These are phyloP conservation scores for Mastigias papua DNA, from an alignment of 30 jellyfish, hydroid and myxozoan species.

Conservation along the genomic window DNA sequence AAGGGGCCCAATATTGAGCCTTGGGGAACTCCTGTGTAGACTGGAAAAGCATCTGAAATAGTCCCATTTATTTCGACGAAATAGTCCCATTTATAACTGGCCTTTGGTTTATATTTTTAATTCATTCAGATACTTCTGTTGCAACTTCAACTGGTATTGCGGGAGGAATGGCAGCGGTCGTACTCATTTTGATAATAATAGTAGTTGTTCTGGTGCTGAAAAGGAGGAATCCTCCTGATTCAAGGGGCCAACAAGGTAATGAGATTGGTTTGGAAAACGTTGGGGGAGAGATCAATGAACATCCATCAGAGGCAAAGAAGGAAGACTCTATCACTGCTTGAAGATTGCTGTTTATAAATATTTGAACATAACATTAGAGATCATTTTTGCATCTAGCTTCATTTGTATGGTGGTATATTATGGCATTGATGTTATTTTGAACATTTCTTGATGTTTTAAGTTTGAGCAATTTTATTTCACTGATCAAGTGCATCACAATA, in stretches of 20 bases:
- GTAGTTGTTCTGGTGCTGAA: background rate
- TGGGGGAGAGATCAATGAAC: background rate
- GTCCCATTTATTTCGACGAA: too few relatives aligned
- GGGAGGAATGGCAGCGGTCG: background rate
- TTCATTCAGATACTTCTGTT: background rate
- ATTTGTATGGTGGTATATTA: background rate
- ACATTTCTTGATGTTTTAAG: too few relatives aligned
- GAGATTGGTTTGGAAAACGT: constrained; percentile 1
- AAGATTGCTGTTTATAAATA: too few relatives aligned
- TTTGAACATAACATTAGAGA: background rate
- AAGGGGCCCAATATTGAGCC: too few relatives aligned
- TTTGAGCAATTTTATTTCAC: too few relatives aligned
- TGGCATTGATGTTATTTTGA: too few relatives aligned
- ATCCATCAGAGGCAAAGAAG: background rate
- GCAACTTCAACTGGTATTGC: background rate
- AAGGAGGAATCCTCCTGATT: background rate
- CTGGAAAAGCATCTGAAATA: too few relatives aligned
- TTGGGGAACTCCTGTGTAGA: too few relatives aligned
- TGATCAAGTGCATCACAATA: too few relatives aligned
- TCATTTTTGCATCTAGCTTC: background rate
- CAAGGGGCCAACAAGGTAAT: background rate
- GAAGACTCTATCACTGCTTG: background rate
- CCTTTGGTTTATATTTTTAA: background rate
- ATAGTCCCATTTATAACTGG: background rate
- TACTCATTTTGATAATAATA: background rate